Evolutionary conservation across 2,888 invertebrate genomes (phyloP).

Genomic region (Orthosia gothica): DNA sequence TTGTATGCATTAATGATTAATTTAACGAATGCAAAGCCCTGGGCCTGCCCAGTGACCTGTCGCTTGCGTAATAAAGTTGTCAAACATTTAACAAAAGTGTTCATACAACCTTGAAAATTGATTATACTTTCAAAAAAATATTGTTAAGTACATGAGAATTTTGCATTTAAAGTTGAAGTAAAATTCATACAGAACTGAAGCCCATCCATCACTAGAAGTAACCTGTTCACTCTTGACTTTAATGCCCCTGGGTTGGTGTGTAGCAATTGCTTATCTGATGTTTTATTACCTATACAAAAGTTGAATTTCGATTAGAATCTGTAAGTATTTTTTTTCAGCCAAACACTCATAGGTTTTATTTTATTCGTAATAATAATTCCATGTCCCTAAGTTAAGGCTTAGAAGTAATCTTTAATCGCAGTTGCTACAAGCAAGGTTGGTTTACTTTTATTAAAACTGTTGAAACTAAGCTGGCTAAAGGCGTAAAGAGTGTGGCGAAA

Average conservation of each 20-base stretch:
- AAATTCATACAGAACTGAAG: too few relatives aligned
- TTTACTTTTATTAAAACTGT: constrained; percentile 51
- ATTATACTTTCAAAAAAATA: neutral
- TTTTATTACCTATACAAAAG: too few relatives aligned
- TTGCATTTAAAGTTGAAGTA: constrained; percentile 51
- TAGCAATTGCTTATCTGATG: too few relatives aligned
- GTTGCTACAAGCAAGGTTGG: neutral
- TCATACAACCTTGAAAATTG: constrained; percentile 1
- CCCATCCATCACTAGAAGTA: constrained; percentile 37
- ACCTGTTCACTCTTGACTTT: too few relatives aligned
- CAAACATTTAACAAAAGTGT: constrained; percentile 21
- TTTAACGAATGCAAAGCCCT: constrained; percentile 37
- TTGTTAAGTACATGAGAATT: too few relatives aligned
- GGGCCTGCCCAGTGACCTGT: neutral
- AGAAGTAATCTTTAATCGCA: constrained; percentile 26
- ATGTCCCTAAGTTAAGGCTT: constrained; percentile 1
- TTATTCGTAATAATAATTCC: constrained; percentile 9
- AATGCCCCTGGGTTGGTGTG: too few relatives aligned
- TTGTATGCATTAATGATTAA: constrained; percentile 41
- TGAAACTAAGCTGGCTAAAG: constrained; percentile 41
- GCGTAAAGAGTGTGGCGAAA: constrained; percentile 32
- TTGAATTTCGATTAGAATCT: too few relatives aligned
- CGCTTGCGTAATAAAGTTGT: constrained; percentile 28
- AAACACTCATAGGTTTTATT: neutral
- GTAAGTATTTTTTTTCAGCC: too few relatives aligned